These are phyloP conservation scores for Chloropsis cyanopogon DNA, from an alignment of 2,113 vertebrate genomes.

Conservation along the genomic window DNA sequence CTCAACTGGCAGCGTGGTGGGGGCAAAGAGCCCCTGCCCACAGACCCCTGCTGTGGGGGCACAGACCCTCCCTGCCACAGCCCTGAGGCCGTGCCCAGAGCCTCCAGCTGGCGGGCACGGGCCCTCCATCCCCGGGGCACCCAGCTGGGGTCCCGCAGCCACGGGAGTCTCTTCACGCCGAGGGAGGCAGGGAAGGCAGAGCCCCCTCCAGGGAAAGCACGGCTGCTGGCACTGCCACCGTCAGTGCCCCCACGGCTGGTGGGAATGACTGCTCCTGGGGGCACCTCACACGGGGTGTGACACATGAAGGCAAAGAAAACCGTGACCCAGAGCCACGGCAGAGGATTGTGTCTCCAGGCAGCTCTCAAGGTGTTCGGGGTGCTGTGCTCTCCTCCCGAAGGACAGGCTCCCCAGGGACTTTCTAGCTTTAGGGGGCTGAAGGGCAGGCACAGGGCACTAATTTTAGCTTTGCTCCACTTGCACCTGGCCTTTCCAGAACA, in stretches of 20 bases:
- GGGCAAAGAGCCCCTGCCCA: accelerated
- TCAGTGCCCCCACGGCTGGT: accelerated
- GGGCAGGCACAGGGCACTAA: not conserved
- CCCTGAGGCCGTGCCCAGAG: not conserved
- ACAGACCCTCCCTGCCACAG: too few relatives aligned
- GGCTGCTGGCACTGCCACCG: not conserved
- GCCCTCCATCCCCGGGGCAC: not conserved
- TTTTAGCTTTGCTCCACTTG: not conserved
- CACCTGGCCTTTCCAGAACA: not conserved
- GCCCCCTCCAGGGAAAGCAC: too few relatives aligned
- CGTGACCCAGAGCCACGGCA: not conserved
- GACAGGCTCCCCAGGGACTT: not conserved
- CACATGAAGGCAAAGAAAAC: not conserved
- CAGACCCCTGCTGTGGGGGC: accelerated
- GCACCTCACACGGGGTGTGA: accelerated
- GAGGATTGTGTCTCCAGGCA: not conserved
- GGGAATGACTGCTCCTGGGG: accelerated
- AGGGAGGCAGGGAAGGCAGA: not conserved
- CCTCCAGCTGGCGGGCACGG: not conserved
- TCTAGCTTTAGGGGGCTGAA: too few relatives aligned
- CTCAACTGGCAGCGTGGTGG: not conserved
- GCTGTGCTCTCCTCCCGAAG: not conserved
- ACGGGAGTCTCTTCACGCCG: accelerated
- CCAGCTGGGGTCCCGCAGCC: not conserved
- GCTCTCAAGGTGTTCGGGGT: not conserved